Evolutionary conservation across 1,140 invertebrate species (phyloP).

Genomic region (Chymomyza costata): DNA sequence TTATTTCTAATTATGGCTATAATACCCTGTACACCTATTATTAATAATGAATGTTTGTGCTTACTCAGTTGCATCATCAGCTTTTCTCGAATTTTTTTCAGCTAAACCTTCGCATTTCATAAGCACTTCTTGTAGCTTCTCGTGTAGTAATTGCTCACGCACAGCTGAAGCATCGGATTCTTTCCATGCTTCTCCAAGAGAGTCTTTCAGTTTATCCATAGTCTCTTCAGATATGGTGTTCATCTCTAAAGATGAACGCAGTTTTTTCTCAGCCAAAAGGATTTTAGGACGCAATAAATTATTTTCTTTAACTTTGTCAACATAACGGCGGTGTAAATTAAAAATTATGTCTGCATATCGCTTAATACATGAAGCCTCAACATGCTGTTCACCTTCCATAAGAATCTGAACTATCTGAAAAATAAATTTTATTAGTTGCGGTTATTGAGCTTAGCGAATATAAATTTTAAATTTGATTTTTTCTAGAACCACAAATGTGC

Average conservation of each 20-base stretch:
- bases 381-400: constrained; percentile 44
- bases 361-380: constrained; percentile 48
- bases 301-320: constrained; percentile 50
- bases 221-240: constrained; percentile 48
- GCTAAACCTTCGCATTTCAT: constrained; percentile 75
- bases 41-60: no score
- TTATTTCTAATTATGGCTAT: no score
- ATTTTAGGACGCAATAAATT: constrained; percentile 41
- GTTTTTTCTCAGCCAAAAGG: constrained; percentile 40
- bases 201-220: constrained; percentile 39
- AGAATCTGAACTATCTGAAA: constrained; percentile 45
- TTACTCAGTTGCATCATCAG: constrained; percentile 74
- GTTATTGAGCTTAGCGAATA: no score
- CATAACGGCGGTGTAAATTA: constrained; percentile 47
- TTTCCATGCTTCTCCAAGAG: constrained; percentile 61
- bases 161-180: constrained; percentile 76
- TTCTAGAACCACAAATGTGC: no score
- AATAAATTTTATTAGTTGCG: no score
- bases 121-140: constrained; percentile 76
- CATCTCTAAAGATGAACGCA: constrained; percentile 45
- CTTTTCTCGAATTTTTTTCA: constrained; percentile 69
- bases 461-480: no score
- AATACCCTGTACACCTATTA: no score
- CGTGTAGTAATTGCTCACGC: constrained; percentile 76
- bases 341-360: constrained; percentile 50